Evolutionary conservation across 1,140 invertebrate species (phyloP).

Genomic region (Galendromus occidentalis): DNA sequence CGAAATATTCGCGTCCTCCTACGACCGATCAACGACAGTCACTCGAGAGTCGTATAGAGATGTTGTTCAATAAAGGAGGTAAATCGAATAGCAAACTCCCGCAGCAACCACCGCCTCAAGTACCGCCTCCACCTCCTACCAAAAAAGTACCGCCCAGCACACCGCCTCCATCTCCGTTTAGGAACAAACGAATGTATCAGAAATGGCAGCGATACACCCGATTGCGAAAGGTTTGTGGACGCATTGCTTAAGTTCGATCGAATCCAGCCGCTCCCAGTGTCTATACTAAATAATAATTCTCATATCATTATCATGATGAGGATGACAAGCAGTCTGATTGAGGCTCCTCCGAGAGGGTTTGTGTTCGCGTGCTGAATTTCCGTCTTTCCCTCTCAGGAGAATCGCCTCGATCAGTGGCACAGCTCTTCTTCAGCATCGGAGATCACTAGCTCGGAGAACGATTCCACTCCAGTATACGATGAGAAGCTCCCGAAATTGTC

Average conservation of each 20-base stretch:
- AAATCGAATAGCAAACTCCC: background rate
- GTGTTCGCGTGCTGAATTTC: background rate
- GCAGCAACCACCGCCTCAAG: too few species aligned
- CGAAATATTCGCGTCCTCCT: background rate
- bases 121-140: background rate
- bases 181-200: background rate
- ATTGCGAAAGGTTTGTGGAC: background rate
- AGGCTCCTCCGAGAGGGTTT: background rate
- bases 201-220: conserved; percentile 5
- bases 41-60: background rate
- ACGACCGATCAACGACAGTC: conserved; percentile 1
- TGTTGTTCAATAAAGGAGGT: background rate
- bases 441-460: conserved; percentile 11
- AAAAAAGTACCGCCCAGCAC: background rate
- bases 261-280: background rate
- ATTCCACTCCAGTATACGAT: conserved; percentile 21
- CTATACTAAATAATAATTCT: background rate
- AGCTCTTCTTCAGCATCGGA: background rate
- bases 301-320: background rate
- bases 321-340: background rate
- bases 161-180: background rate
- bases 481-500: conserved; percentile 14
- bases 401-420: background rate
- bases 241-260: too few species aligned
- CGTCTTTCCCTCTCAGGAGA: background rate